Evolutionary conservation across 2,888 invertebrate species (phyloP), one percentile per base, ranked within the genome.

Genomic region (Plutella xylostella): DNA sequence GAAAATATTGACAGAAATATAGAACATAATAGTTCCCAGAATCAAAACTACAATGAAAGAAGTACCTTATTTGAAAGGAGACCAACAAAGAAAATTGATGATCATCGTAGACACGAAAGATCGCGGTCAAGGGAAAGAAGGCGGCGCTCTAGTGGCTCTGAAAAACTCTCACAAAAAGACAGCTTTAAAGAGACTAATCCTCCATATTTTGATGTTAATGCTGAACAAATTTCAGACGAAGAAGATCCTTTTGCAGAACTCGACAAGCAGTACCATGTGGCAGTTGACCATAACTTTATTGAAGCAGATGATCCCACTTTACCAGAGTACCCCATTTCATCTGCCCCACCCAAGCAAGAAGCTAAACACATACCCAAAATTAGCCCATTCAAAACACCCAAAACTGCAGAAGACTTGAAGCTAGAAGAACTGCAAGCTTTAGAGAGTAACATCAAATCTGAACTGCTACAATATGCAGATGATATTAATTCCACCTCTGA

Each of bases 231-330:
- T 1, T 73, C 73, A 21, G 82, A 79, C 38, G 74, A 71, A 18
- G 79, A 80, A 15, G 76, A 82, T 52, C 72, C 79, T 34, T 83
- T 83, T 61, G 82, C 73, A 46, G 83, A 79, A 55, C 54, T 82
- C 43, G 83, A 83, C 53, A 72, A 66, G 31, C 83, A 83, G 46
- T 83, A 83, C 52, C 83, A 82, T 72, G 80, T 83, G 21, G 74
- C 71, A 45, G 82, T 83, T n/a, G 82, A 82, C 51, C 78, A 65
- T 50, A 74, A 66, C 49, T 80, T 79, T 50, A 68, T 80, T 50
- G 69, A 66, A 50, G 60, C 56, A 50, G 73, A 78, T 55, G 65
- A 68, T 21, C 11, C 17, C 11, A 20, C 28, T 25, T 7, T 33
- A 6, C 39, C 30, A 11, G 20, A 37, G 28, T 14, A 33, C 11